Evolutionary conservation across 2,797 vertebrate genomes (phyloP).

Genomic region (Jordanella pulchra): DNA sequence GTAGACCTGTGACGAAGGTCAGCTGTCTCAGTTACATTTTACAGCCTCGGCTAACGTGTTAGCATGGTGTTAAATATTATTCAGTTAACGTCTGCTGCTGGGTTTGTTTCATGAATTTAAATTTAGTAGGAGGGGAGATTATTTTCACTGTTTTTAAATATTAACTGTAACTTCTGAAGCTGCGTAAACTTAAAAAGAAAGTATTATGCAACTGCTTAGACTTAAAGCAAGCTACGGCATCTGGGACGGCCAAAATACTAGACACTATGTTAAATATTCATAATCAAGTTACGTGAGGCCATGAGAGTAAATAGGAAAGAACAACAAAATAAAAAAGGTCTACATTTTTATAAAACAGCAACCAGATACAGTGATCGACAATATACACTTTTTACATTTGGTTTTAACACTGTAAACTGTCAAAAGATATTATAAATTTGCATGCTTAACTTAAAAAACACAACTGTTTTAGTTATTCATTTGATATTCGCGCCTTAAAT

Average conservation of each 20-base stretch:
- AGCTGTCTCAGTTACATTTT: slow-evolving; percentile 36
- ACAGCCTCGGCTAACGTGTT: slow-evolving; percentile 33
- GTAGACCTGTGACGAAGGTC: slow-evolving; percentile 63
- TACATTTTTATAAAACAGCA: background rate
- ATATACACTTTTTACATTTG: background rate
- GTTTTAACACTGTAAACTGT: too few relatives aligned
- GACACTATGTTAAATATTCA: background rate
- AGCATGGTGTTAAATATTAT: slow-evolving; percentile 28
- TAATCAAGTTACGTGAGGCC: background rate
- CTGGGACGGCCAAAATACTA: background rate
- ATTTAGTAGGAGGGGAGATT: background rate
- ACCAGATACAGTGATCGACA: background rate
- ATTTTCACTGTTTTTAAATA: background rate
- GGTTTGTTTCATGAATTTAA: background rate
- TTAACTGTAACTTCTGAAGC: background rate
- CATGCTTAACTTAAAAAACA: too few relatives aligned
- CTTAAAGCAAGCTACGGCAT: background rate
- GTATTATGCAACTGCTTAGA: slow-evolving; percentile 9
- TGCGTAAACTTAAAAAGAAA: background rate
- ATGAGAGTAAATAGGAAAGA: background rate
- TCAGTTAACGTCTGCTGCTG: background rate
- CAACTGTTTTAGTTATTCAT: background rate
- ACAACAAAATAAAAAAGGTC: background rate
- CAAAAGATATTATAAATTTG: too few relatives aligned
- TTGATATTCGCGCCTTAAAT: background rate